Conservation (phyloP, 1,140 invertebrate species). For the Tetranychus urticae region DNA sequence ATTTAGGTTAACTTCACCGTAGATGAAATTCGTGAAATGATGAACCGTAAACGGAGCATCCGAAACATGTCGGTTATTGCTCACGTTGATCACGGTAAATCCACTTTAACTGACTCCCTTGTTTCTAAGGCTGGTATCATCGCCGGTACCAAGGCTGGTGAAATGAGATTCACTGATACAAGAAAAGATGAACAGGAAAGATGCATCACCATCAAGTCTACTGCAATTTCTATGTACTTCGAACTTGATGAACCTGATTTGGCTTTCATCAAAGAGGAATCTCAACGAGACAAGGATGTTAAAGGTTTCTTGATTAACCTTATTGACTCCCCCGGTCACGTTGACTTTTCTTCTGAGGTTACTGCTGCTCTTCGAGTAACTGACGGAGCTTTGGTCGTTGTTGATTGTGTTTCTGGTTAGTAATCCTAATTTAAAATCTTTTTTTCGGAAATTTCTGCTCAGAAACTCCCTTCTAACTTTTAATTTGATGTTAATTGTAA, state of each 20-base stretch:
- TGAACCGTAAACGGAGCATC: slow-evolving; percentile 99
- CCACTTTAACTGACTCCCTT: slow-evolving; percentile 93
- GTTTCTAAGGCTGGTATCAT: slow-evolving; percentile 99
- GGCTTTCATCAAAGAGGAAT: slow-evolving; percentile 18
- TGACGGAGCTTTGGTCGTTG: slow-evolving; percentile 34
- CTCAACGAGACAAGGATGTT: slow-evolving; percentile 18
- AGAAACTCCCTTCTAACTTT: background rate
- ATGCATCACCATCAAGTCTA: slow-evolving; percentile 99
- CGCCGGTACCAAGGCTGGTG: slow-evolving; percentile 88
- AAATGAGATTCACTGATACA: slow-evolving; percentile 96
- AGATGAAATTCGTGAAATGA: slow-evolving; percentile 96
- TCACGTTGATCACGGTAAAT: slow-evolving; percentile 99
- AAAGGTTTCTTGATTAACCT: slow-evolving; percentile 33
- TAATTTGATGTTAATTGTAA: slow-evolving; percentile 6
- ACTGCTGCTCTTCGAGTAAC: slow-evolving; percentile 36
- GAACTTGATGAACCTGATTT: slow-evolving; percentile 25
- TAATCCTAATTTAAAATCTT: background rate
- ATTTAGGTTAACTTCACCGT: slow-evolving; percentile 95
- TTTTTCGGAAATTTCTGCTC: background rate
- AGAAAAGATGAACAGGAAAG: slow-evolving; percentile 48
- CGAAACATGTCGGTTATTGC: slow-evolving; percentile 99
- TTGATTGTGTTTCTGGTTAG: slow-evolving; percentile 29
- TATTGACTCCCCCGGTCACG: slow-evolving; percentile 36
- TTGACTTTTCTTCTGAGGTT: slow-evolving; percentile 35
- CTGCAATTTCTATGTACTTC: slow-evolving; percentile 37